Evolutionary conservation across 2,888 invertebrate species (phyloP).

Genomic region (Acleris sparsana): DNA sequence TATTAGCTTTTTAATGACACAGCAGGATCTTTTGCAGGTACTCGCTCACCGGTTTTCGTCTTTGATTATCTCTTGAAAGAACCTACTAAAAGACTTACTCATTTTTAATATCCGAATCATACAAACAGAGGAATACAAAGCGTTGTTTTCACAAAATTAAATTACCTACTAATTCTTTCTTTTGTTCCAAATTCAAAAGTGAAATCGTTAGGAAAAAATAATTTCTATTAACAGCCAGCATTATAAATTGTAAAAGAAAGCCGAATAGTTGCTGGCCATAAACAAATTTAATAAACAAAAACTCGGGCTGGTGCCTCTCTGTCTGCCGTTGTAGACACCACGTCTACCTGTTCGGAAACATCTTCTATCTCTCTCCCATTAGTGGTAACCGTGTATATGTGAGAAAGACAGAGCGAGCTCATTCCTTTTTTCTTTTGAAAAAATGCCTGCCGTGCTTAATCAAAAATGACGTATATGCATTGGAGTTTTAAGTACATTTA

Average conservation of each 20-base stretch:
- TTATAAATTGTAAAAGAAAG: slow-evolving; percentile 17
- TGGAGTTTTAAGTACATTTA: not conserved
- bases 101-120: too few species aligned
- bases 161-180: not conserved
- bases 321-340: slow-evolving; percentile 73
- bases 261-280: slow-evolving; percentile 21
- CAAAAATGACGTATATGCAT: slow-evolving; percentile 7
- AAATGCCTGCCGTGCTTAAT: slow-evolving; percentile 25
- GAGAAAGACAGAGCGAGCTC: slow-evolving; percentile 37
- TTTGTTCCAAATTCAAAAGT: not conserved
- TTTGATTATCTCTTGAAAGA: too few species aligned
- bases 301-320: slow-evolving; percentile 70
- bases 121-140: too few species aligned
- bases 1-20: too few species aligned
- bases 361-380: slow-evolving; percentile 52
- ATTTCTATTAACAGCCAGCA: slow-evolving; percentile 10
- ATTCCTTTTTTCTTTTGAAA: slow-evolving; percentile 53
- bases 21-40: too few species aligned
- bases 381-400: slow-evolving; percentile 7
- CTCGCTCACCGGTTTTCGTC: too few species aligned
- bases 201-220: not conserved
- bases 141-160: too few species aligned
- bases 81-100: too few species aligned
- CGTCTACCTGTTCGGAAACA: slow-evolving; percentile 75
- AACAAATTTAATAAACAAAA: slow-evolving; percentile 50